Conservation (phyloP, 2,888 invertebrate species). For the Troglohyphantes excavatus region DNA sequence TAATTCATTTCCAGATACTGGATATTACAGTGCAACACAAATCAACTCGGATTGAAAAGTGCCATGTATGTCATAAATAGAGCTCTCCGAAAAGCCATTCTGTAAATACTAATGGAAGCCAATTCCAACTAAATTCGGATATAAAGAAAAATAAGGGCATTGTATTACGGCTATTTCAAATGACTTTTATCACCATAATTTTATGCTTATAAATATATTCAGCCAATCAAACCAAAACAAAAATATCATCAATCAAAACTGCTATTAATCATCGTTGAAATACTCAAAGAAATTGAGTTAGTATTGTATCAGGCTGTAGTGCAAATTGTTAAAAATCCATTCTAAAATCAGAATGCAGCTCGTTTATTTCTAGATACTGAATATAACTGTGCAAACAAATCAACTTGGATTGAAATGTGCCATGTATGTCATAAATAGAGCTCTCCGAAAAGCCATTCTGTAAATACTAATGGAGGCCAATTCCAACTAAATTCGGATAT, state of each 20-base stretch:
- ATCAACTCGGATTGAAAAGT: background rate
- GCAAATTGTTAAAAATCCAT: too few species aligned
- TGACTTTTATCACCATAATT: too few species aligned
- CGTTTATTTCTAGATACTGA: too few species aligned
- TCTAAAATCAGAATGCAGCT: too few species aligned
- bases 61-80: too few species aligned
- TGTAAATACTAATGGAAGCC: conserved; percentile 47
- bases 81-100: background rate
- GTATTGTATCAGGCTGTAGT: too few species aligned
- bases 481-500: conserved; percentile 19
- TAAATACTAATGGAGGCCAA: conserved; percentile 48
- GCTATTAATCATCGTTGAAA: too few species aligned
- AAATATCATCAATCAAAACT: too few species aligned
- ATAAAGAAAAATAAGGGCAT: conserved; percentile 30
- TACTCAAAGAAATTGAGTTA: too few species aligned
- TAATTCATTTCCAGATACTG: too few species aligned
- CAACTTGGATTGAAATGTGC: background rate
- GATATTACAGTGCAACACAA: background rate
- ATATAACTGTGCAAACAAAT: background rate
- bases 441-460: background rate
- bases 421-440: background rate
- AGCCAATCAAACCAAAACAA: too few species aligned
- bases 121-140: conserved; percentile 31
- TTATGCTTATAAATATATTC: too few species aligned
- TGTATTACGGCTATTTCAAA: conserved; percentile 24